Conservation (phyloP, 2,113 vertebrate species). For the cattle (Bos taurus) region DNA sequence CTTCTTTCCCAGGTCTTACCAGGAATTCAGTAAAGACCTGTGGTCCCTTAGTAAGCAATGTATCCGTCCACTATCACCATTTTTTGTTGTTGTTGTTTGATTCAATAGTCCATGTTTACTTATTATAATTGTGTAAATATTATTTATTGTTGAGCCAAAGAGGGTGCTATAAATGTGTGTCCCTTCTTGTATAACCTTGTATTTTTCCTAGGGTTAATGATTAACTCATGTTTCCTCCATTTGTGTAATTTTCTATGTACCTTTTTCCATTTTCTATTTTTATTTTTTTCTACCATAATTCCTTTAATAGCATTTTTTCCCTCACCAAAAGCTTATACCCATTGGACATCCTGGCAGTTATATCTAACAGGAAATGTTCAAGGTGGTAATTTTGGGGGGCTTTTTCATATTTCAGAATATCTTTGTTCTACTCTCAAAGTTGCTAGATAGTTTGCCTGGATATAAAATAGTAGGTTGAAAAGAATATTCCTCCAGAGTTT, state of each 20-base stretch:
- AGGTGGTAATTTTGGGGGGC: not conserved
- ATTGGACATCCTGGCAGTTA: not conserved
- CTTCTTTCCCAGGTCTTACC: not conserved
- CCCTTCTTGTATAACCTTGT: not conserved
- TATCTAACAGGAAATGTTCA: not conserved
- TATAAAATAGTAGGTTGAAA: slow-evolving; percentile 41
- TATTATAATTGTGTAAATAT: slow-evolving; percentile 6
- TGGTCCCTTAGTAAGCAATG: not conserved
- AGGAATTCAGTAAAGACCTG: not conserved
- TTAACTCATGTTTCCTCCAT: not conserved
- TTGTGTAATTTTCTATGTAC: not conserved
- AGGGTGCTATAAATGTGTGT: slow-evolving; percentile 1
- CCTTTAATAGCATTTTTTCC: not conserved
- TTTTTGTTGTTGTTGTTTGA: not conserved
- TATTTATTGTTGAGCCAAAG: not conserved
- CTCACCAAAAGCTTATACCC: not conserved
- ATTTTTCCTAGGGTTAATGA: slow-evolving; percentile 31
- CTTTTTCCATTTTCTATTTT: not conserved
- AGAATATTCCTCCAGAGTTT: slow-evolving; percentile 4
- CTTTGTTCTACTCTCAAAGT: not conserved
- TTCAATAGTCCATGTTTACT: not conserved
- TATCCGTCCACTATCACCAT: not conserved
- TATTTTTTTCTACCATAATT: slow-evolving; percentile 21
- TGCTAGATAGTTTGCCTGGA: slow-evolving; percentile 19
- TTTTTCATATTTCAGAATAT: not conserved